These are phyloP conservation scores for Drosophila saltans DNA, from an alignment of 1,140 invertebrate species.

Conservation along the genomic window DNA sequence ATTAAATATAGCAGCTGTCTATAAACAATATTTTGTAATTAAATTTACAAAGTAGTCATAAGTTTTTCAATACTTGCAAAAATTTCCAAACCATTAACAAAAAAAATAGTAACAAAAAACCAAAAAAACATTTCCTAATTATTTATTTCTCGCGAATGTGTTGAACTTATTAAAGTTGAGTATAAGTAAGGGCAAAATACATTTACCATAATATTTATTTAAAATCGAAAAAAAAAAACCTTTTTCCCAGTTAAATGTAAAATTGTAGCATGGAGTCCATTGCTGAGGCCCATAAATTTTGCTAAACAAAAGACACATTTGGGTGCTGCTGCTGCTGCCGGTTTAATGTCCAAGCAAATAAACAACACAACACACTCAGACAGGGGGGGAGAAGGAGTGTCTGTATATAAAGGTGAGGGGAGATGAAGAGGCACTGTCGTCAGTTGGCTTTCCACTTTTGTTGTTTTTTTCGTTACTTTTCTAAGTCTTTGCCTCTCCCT, in stretches of 20 bases:
- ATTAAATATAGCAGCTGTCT: no score
- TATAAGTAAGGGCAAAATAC: background rate
- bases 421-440: constrained; percentile 51
- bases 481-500: background rate
- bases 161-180: background rate
- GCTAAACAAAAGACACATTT: constrained; percentile 50
- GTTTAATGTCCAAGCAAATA: constrained; percentile 64
- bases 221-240: background rate
- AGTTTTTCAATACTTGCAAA: no score
- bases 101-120: no score
- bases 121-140: no score
- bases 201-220: constrained; percentile 9
- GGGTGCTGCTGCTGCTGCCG: constrained; percentile 21
- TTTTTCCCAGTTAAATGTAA: background rate
- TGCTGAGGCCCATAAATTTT: constrained; percentile 45
- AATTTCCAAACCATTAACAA: no score
- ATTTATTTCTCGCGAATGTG: no score
- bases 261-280: background rate
- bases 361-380: constrained; percentile 48
- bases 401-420: background rate
- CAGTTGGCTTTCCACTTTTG: constrained; percentile 70
- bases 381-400: background rate
- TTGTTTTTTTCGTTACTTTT: constrained; percentile 8
- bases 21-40: no score
- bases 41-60: no score